Percentiles rank a stretch among this genome's conserved stretches.
These are phyloP conservation scores for Mechanitis messenoides DNA, from an alignment of 2,888 invertebrate species.

Conservation along the genomic window DNA sequence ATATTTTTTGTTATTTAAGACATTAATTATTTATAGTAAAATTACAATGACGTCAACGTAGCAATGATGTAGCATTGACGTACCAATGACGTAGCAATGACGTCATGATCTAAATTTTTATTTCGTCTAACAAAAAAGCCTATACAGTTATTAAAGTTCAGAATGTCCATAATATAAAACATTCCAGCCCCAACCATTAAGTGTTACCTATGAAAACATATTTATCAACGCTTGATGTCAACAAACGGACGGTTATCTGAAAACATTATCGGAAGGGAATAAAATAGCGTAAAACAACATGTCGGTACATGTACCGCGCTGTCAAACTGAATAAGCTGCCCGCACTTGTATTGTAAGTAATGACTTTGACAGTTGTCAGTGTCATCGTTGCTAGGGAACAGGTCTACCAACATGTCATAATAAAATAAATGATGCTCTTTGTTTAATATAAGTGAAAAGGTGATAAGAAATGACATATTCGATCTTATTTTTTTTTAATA, in stretches of 20 bases:
- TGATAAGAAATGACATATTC: no score
- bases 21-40: no score
- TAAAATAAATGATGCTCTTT: constrained; percentile 21
- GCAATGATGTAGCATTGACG: no score
- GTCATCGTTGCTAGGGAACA: constrained; percentile 31
- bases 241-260: constrained; percentile 16
- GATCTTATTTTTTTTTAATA: no score
- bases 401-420: constrained; percentile 30
- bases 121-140: not conserved
- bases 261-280: constrained; percentile 13
- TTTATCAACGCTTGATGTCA: constrained; percentile 13
- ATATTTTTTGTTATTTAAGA: no score
- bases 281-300: constrained; percentile 32
- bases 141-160: not conserved
- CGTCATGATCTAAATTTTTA: not conserved
- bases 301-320: constrained; percentile 34
- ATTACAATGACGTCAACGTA: no score
- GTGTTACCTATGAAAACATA: constrained; percentile 11
- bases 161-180: not conserved
- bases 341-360: constrained; percentile 10
- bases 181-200: not conserved
- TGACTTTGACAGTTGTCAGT: constrained; percentile 24
- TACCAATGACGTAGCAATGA: no score
- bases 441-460: constrained; percentile 4
- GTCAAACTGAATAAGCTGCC: constrained; percentile 42